Conservation (phyloP, 2,888 invertebrate species). For the Melanostoma scalare region DNA sequence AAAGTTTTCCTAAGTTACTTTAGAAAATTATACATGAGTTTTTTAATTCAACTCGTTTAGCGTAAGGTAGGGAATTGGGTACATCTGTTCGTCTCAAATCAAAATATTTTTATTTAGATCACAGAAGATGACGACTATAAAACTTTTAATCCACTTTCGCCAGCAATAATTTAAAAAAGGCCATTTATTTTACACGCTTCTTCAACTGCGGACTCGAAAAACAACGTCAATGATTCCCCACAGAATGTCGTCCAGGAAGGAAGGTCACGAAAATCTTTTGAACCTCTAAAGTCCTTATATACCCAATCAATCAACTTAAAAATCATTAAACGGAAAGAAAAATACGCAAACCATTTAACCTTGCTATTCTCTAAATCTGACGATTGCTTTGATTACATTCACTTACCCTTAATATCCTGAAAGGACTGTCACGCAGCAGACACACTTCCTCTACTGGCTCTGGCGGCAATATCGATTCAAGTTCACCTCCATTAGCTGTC, state of each 20-base stretch:
- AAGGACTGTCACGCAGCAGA: constrained; percentile 86
- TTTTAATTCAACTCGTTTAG: too few relatives aligned
- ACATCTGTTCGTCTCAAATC: too few relatives aligned
- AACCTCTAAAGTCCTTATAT: not conserved
- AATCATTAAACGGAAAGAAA: constrained; percentile 21
- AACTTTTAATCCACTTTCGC: too few relatives aligned
- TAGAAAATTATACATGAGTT: too few relatives aligned
- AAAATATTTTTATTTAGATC: too few relatives aligned
- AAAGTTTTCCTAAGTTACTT: too few relatives aligned
- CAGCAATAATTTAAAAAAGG: too few relatives aligned
- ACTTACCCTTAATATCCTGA: constrained; percentile 81
- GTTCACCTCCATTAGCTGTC: constrained; percentile 44
- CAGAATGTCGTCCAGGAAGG: not conserved
- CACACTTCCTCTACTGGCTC: constrained; percentile 84
- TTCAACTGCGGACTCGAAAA: not conserved
- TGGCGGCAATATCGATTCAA: constrained; percentile 79
- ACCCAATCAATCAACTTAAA: constrained; percentile 38
- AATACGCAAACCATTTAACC: constrained; percentile 30
- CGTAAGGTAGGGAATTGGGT: too few relatives aligned
- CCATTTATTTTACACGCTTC: not conserved
- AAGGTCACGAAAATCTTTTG: not conserved
- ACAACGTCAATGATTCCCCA: not conserved
- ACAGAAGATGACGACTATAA: too few relatives aligned
- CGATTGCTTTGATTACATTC: constrained; percentile 18
- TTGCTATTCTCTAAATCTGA: constrained; percentile 21